Base-by-base conservation (phyloP, 2,888 invertebrate species). In the Parnassius smintheus region DNA sequence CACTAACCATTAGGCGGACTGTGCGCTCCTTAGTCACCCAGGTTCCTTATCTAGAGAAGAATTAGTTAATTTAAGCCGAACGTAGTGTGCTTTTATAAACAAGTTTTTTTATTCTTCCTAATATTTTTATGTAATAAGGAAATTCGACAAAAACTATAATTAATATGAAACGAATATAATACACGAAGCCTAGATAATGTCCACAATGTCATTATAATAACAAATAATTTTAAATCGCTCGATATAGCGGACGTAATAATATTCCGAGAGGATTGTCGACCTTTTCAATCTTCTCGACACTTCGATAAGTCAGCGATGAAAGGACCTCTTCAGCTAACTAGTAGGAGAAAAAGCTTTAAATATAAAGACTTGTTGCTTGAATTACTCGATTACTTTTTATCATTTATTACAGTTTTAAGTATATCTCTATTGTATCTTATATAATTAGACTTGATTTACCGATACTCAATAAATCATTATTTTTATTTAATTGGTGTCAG, bases 261-360 rank as follows among this genome's bases (percentile, higher is more conserved):
- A 61, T 61, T 61, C 61, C 50, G 55, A 61, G 61, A 56, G 61
- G 61, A 61, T 61, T 61, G 61, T 61, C 61, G 55, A 55, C 61
- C 61, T 55, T 61, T 55, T 61, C 55, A 61, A 61, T 61, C 61
- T 61, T 61, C 61, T 50, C 55, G 61, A 56, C 55, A 55, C 61
- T 55, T 61, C 55, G 61, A 61, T 61, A 61, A 61, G 61, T 61
- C 56, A 61, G 61, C 61, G 55, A 25, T 61, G 61, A 61, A 61
- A 56, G 61, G 55, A 61, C 61, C 44, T 61, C 55, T 61, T 45
- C 50, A 56, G 55, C 61, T 61, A 56, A 61, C 61, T 61, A 50
- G 55, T 61, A 50, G 55, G 44, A 44, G 55, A 55, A 50, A 12
- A 61, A 61, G 61, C 55, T 61, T 58, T 56, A 44, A 55, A 55